Conservation (phyloP, 2,888 invertebrate genomes). For the Orthosia gothica region DNA sequence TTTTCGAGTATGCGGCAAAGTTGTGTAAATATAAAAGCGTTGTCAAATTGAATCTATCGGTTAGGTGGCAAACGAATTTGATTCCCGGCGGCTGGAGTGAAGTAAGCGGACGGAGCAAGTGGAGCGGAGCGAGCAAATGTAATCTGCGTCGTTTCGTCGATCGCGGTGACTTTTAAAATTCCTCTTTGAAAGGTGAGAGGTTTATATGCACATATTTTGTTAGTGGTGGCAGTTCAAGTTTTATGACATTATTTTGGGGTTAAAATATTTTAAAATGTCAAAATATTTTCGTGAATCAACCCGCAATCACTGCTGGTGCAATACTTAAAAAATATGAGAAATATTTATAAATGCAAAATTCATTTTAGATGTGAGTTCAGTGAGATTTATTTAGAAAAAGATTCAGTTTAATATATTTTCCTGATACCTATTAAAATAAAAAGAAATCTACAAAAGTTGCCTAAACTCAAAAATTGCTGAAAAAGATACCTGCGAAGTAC, state of each 20-base stretch:
- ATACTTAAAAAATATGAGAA: background rate
- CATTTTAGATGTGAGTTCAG: no score
- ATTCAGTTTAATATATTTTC: background rate
- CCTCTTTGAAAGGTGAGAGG: constrained; percentile 50
- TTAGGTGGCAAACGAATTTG: constrained; percentile 61
- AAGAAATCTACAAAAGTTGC: background rate
- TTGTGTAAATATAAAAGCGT: no score
- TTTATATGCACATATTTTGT: constrained; percentile 36
- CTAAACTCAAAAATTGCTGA: background rate
- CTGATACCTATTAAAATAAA: background rate
- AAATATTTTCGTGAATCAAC: background rate
- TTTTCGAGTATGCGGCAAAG: constrained; percentile 24
- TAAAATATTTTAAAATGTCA: constrained; percentile 6
- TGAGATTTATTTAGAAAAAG: no score
- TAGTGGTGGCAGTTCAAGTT: constrained; percentile 27
- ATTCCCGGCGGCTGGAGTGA: constrained; percentile 43
- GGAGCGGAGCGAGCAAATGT: constrained; percentile 47
- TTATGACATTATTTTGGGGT: constrained; percentile 11
- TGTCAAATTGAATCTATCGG: background rate
- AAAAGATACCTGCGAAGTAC: background rate
- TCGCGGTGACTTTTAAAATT: constrained; percentile 58
- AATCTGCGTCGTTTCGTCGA: constrained; percentile 60
- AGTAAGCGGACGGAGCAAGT: constrained; percentile 27
- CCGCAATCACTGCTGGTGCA: background rate
- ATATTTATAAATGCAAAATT: no score